Evolutionary conservation across 2,888 invertebrate genomes (phyloP).

Genomic region (Rhagophthalmus giganteus): DNA sequence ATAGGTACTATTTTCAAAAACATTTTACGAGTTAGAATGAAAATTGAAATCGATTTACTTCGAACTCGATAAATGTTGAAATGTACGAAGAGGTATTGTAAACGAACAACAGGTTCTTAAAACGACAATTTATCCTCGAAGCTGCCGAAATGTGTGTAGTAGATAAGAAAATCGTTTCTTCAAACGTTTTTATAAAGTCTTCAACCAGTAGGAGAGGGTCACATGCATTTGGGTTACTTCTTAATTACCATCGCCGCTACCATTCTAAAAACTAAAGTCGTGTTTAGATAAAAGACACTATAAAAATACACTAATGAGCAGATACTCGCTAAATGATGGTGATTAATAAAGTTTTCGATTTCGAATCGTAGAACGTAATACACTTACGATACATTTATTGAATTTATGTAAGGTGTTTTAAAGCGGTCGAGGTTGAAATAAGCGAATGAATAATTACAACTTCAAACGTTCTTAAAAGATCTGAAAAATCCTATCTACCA

Average conservation of each 20-base stretch:
- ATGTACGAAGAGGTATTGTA: too few species aligned
- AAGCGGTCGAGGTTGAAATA: too few species aligned
- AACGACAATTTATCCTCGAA: conserved; percentile 12
- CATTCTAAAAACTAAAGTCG: conserved; percentile 28
- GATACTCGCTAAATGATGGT: conserved; percentile 9
- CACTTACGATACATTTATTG: too few species aligned
- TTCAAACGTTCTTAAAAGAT: too few species aligned
- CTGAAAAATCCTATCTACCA: not conserved
- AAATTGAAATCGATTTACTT: too few species aligned
- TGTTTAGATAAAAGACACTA: conserved; percentile 29
- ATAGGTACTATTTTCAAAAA: too few species aligned
- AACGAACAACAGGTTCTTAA: conserved; percentile 1
- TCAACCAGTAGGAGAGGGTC: conserved; percentile 5
- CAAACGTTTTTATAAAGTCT: conserved; percentile 6
- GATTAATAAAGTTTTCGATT: conserved; percentile 16
- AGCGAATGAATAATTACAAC: too few species aligned
- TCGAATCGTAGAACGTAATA: too few species aligned
- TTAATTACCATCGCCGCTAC: conserved; percentile 27
- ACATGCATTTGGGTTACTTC: conserved; percentile 22
- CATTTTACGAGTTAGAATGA: too few species aligned
- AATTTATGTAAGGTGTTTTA: too few species aligned
- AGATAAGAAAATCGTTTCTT: conserved; percentile 16
- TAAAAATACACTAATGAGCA: conserved; percentile 28
- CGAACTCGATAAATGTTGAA: too few species aligned
- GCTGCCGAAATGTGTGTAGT: conserved; percentile 18